These are phyloP conservation scores for Gortyna flavago DNA, from an alignment of 2,888 invertebrate genomes.

Conservation along the genomic window DNA sequence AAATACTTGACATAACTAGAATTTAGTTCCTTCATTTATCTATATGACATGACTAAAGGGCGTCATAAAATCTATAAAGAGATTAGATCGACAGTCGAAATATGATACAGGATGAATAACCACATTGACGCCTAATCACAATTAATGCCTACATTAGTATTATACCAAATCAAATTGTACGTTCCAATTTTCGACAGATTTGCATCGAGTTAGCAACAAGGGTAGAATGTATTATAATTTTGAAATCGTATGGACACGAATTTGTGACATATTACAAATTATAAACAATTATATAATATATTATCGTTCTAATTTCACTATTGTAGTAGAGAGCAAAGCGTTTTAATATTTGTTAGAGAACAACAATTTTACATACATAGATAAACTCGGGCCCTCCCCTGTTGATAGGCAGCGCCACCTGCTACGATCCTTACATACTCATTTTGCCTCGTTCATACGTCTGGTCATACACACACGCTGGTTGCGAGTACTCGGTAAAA, in stretches of 20 bases:
- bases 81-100: background rate
- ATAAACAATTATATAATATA: too few relatives aligned
- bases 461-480: background rate
- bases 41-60: background rate
- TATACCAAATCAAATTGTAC: background rate
- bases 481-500: background rate
- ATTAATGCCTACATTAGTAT: background rate
- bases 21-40: background rate
- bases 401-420: too few relatives aligned
- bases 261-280: background rate
- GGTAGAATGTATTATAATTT: background rate
- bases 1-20: background rate
- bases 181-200: background rate
- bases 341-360: too few relatives aligned
- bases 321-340: too few relatives aligned
- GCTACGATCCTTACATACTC: too few relatives aligned
- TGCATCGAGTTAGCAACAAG: background rate
- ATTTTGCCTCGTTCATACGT: too few relatives aligned
- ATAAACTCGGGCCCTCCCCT: too few relatives aligned
- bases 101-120: background rate
- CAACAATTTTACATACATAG: too few relatives aligned
- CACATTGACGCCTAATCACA: background rate
- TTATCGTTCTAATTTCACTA: conserved; percentile 8
- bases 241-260: background rate
- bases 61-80: background rate